Base-by-base conservation (phyloP, 2,888 invertebrate genomes). In the Agrochola lychnidis region DNA sequence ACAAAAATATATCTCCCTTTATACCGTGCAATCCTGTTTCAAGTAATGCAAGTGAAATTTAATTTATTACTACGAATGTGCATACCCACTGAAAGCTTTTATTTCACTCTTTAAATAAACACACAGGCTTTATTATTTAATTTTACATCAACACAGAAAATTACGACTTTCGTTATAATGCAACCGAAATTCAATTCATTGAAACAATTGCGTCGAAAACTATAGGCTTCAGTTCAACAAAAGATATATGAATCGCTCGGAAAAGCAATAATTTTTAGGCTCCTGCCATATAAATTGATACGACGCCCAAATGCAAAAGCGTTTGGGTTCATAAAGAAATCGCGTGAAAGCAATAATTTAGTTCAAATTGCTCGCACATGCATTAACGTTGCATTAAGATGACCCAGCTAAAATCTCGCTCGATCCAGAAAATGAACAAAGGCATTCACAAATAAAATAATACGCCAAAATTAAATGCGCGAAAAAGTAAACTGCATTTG, bases 201-300 rank as follows among this genome's bases (percentile, higher is more conserved):
- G 61, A 70, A 77, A 85, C 61, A 85, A 78, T 82, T 36, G 51
- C 45, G 10, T 6, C 36, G 30, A 53, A 14, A 6, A 42, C 53
- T 70, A 67, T 72, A 66, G 57, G 72, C 62, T 59, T 64, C 30
- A 40, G 22, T 68, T 66, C 59, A 36, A 85, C 82, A 82, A 77
- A 85, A 71, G 70, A 82, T 82, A 73, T 71, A 66, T 71, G 40
- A 69, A 71, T 59, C 61, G 68, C 48, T 70, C 67, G 36, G 40
- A 71, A 82, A 66, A 66, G 70, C 78, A 66, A 73, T 86, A 53
- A 82, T 83, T 85, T 85, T 56, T 82, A 64, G 45, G 51, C 59
- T 72, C 42, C 56, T 69, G 48, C 48, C 30, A 64, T 69, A 71
- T 74, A 53, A 69, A 62, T 63, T 64, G 70, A 72, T 40, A 45